phyloP scores from a whole-genome alignment of 1,140 invertebrate species.

The Brachionus plicatilis region DNA sequence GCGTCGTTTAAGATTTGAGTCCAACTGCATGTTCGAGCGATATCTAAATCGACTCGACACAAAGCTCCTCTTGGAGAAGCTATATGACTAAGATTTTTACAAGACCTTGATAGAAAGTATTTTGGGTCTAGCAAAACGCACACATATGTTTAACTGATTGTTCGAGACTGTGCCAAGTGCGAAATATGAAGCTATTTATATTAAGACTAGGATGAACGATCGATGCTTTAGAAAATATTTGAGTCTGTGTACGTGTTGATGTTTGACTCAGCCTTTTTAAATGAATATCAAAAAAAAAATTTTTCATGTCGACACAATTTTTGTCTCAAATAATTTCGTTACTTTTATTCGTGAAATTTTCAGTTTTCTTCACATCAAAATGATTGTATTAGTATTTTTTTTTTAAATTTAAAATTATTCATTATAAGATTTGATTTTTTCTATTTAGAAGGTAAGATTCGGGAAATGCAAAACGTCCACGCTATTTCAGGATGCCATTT shows the following conservation, averaged over 20 bases:
- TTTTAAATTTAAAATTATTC: too few species aligned
- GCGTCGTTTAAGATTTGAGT: not conserved
- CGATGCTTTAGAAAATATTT: not conserved
- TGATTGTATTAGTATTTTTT: too few species aligned
- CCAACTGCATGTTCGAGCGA: not conserved
- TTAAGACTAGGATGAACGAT: not conserved
- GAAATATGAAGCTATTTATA: constrained; percentile 22
- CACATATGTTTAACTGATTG: not conserved
- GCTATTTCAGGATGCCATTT: too few species aligned
- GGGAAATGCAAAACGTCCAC: too few species aligned
- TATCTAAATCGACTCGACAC: not conserved
- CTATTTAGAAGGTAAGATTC: too few species aligned
- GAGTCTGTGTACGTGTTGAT: not conserved
- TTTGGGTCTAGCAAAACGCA: not conserved
- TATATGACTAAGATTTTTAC: not conserved
- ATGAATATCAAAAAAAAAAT: not conserved
- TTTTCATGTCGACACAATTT: not conserved
- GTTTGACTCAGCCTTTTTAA: not conserved
- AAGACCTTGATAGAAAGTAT: not conserved
- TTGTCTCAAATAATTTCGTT: not conserved
- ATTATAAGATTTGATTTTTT: too few species aligned
- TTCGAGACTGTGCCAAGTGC: not conserved
- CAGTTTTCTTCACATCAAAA: too few species aligned
- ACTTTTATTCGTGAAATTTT: too few species aligned
- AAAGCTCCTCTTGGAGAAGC: not conserved